These are phyloP conservation scores for Agapornis canus DNA, from an alignment of 2,797 vertebrate species.

Conservation along the genomic window DNA sequence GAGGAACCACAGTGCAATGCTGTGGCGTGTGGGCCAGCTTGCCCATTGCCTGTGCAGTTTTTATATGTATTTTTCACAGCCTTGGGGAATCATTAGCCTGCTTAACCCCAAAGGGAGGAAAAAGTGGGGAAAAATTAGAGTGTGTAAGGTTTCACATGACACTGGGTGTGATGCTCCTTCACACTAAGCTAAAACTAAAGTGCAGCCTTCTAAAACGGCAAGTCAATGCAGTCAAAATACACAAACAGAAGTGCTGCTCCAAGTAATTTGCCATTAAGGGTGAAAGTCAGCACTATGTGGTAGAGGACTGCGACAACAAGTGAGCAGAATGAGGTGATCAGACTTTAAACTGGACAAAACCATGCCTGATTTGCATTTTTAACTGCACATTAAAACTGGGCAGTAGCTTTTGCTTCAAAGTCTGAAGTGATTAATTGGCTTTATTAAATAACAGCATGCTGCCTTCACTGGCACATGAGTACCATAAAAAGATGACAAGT, in stretches of 20 bases:
- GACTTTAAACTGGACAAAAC: background rate
- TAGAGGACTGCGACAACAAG: background rate
- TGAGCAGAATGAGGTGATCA: background rate
- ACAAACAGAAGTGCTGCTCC: background rate
- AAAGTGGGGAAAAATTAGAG: background rate
- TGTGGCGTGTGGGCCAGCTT: background rate
- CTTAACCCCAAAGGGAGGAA: background rate
- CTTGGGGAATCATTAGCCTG: background rate
- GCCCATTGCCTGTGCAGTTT: background rate
- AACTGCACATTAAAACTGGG: background rate
- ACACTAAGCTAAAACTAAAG: background rate
- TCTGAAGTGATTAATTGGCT: background rate
- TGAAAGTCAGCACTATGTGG: background rate
- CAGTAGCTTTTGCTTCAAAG: background rate
- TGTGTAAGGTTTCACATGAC: rapidly evolving
- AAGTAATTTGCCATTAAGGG: background rate
- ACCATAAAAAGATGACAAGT: background rate
- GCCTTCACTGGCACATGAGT: background rate
- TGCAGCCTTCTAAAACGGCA: background rate
- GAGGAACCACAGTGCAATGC: background rate
- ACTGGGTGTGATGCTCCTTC: background rate
- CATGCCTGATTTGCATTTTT: background rate
- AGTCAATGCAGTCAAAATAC: background rate
- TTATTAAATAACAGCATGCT: background rate
- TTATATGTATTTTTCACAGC: background rate